Evolutionary conservation across 2,888 invertebrate genomes (phyloP).

Genomic region (Xestia c-nigrum): DNA sequence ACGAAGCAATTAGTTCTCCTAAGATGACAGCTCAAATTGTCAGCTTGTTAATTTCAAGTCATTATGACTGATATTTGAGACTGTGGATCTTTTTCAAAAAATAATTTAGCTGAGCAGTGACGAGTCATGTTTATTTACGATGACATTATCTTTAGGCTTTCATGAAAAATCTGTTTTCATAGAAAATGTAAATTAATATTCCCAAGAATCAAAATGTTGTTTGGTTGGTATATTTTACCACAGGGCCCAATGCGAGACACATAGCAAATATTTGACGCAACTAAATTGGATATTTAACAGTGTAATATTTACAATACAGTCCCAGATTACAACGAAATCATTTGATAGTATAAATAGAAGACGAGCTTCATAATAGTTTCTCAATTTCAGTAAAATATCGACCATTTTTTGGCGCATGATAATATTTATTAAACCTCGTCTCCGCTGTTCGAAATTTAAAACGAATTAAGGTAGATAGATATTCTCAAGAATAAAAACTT

Average conservation of each 20-base stretch:
- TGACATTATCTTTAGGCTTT: not conserved
- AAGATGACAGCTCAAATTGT: conserved; percentile 48
- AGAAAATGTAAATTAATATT: not conserved
- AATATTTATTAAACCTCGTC: conserved; percentile 10
- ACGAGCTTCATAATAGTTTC: conserved; percentile 8
- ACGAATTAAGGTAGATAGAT: conserved; percentile 20
- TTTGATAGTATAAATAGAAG: conserved; percentile 24
- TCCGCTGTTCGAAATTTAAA: conserved; percentile 41
- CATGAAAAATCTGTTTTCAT: not conserved
- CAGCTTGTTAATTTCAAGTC: conserved; percentile 41
- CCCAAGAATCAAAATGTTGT: not conserved
- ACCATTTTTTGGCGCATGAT: conserved; percentile 7
- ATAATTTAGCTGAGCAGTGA: not conserved
- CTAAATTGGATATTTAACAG: conserved; percentile 26
- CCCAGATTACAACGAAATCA: conserved; percentile 20
- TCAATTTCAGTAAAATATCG: conserved; percentile 22
- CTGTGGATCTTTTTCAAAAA: conserved; percentile 15
- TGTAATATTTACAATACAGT: conserved; percentile 26
- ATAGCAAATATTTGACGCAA: conserved; percentile 37
- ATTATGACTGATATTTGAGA: conserved; percentile 39
- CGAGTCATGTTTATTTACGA: conserved; percentile 21
- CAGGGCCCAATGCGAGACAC: not conserved
- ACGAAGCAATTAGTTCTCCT: conserved; percentile 49
- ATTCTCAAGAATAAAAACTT: conserved; percentile 21
- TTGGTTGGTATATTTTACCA: not conserved